These are phyloP conservation scores for Drosophila setosimentum DNA, from an alignment of 2,888 invertebrate species.

Conservation along the genomic window DNA sequence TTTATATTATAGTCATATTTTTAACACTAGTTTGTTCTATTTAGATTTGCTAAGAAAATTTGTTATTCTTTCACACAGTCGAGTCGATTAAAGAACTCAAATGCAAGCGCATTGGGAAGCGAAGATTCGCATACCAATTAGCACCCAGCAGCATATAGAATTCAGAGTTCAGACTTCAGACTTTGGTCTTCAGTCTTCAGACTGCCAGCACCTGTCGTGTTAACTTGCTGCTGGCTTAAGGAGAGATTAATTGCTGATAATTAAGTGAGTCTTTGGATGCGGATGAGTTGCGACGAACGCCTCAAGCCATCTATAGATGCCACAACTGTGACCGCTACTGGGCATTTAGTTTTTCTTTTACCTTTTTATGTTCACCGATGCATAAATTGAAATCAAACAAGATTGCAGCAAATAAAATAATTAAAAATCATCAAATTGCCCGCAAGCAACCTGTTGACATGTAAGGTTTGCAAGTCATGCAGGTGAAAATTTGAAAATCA, in stretches of 20 bases:
- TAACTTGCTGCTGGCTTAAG: not conserved
- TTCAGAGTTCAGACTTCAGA: constrained; percentile 1
- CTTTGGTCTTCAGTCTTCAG: not conserved
- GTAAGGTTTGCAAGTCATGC: not conserved
- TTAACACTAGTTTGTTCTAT: not conserved
- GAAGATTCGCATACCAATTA: constrained; percentile 29
- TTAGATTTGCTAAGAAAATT: too few relatives aligned
- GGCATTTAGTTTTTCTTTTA: constrained; percentile 20
- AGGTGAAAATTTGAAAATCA: not conserved
- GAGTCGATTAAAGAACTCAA: constrained; percentile 22
- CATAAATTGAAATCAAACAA: constrained; percentile 44
- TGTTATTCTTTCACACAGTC: not conserved
- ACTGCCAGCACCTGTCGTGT: constrained; percentile 13
- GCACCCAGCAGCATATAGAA: constrained; percentile 19
- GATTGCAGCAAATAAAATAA: not conserved
- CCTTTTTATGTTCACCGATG: constrained; percentile 29
- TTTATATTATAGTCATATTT: not conserved
- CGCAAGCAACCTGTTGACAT: not conserved
- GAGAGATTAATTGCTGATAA: constrained; percentile 67
- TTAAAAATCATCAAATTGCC: not conserved
- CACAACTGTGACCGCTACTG: constrained; percentile 23
- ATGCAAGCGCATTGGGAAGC: constrained; percentile 11
- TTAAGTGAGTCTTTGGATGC: constrained; percentile 47
- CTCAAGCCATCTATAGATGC: constrained; percentile 29
- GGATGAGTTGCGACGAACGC: constrained; percentile 24